Evolutionary conservation across 2,888 invertebrate species (phyloP).

Genomic region (Drosophila stalkeri): DNA sequence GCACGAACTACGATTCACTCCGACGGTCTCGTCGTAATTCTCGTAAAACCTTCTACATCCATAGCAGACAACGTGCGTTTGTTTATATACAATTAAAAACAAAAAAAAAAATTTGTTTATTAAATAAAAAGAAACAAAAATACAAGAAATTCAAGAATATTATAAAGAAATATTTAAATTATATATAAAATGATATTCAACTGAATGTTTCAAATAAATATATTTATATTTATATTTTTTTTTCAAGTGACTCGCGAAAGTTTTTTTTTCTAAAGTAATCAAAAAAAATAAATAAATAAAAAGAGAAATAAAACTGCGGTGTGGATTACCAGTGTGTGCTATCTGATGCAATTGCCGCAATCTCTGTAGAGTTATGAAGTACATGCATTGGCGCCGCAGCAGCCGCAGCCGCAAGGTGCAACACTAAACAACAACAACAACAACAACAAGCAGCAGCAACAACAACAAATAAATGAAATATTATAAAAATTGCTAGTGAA

Average conservation of each 20-base stretch:
- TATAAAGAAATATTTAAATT: neutral
- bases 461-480: slow-evolving; percentile 3
- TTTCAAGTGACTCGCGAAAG: slow-evolving; percentile 22
- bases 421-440: slow-evolving; percentile 34
- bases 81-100: slow-evolving; percentile 1
- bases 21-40: slow-evolving; percentile 27
- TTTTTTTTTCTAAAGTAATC: neutral
- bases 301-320: slow-evolving; percentile 42
- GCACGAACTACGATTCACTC: slow-evolving; percentile 36
- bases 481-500: slow-evolving; percentile 42
- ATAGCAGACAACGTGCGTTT: slow-evolving; percentile 46
- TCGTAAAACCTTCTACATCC: slow-evolving; percentile 14
- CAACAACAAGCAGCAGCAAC: slow-evolving; percentile 32
- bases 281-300: neutral
- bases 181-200: slow-evolving; percentile 3
- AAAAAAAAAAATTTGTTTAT: neutral
- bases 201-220: neutral
- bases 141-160: too few relatives aligned
- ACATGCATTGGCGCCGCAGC: slow-evolving; percentile 56
- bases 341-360: slow-evolving; percentile 34
- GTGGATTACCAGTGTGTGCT: slow-evolving; percentile 68
- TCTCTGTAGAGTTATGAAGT: slow-evolving; percentile 45
- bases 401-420: slow-evolving; percentile 54
- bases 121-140: slow-evolving; percentile 17
- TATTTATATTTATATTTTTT: slow-evolving; percentile 19